Conservation (phyloP, 2,113 vertebrate genomes). For the Corythoichthys haematopterus region DNA sequence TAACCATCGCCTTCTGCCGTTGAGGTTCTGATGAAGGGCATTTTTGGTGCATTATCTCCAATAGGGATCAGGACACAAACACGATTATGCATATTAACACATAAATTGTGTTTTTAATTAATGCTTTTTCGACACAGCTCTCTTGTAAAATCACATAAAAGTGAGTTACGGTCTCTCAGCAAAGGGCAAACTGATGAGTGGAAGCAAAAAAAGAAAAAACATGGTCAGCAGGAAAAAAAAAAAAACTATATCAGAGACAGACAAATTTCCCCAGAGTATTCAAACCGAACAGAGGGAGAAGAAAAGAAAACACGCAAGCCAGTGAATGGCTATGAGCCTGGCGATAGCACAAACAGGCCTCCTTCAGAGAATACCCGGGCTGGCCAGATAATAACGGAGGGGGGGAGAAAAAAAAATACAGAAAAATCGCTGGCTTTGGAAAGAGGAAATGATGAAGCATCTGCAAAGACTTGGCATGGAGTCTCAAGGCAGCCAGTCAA, state of each 20-base stretch:
- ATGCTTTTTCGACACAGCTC: constrained; percentile 6
- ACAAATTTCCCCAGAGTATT: constrained; percentile 66
- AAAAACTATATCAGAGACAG: constrained; percentile 51
- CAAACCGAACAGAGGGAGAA: constrained; percentile 49
- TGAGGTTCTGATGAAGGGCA: constrained; percentile 22
- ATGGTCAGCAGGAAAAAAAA: constrained; percentile 53
- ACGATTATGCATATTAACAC: constrained; percentile 7
- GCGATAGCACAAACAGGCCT: constrained; percentile 59
- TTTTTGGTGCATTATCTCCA: constrained; percentile 7
- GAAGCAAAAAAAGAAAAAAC: constrained; percentile 30
- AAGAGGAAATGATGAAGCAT: constrained; percentile 60
- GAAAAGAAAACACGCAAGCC: constrained; percentile 55
- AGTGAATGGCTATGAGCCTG: constrained; percentile 61
- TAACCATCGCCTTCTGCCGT: constrained; percentile 31
- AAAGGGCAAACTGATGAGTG: constrained; percentile 37
- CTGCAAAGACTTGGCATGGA: constrained; percentile 56
- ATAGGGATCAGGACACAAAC: constrained; percentile 7
- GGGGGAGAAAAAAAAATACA: constrained; percentile 10
- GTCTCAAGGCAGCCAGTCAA: constrained; percentile 31
- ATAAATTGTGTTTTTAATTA: constrained; percentile 14
- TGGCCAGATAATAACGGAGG: constrained; percentile 46
- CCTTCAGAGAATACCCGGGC: constrained; percentile 39
- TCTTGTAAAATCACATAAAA: constrained; percentile 30
- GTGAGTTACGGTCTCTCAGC: constrained; percentile 47
- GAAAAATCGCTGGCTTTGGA: constrained; percentile 51